phyloP scores from a whole-genome alignment of 2,113 vertebrate genomes.

The Xiphophorus hellerii region DNA sequence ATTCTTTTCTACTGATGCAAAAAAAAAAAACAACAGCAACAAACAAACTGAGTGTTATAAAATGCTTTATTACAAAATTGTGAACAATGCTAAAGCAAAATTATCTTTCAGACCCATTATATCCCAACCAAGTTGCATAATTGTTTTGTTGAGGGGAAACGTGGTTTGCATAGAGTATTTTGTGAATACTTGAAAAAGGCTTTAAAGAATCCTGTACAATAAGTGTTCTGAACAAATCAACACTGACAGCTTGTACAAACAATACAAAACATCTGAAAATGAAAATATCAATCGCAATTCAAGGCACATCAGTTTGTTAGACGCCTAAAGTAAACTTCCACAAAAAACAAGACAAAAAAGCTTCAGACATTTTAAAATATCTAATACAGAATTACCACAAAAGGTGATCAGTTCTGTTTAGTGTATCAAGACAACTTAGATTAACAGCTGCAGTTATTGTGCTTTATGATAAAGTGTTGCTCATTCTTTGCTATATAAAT shows the following conservation, averaged over 20 bases:
- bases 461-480: constrained; percentile 33
- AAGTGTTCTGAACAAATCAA: constrained; percentile 40
- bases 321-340: constrained; percentile 55
- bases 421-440: constrained; percentile 35
- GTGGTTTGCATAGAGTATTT: constrained; percentile 56
- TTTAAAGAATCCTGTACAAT: constrained; percentile 47
- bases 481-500: constrained; percentile 48
- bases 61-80: constrained; percentile 82
- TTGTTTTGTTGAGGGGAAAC: neutral
- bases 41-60: constrained; percentile 68
- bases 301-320: constrained; percentile 71
- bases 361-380: constrained; percentile 40
- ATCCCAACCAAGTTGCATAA: constrained; percentile 43
- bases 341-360: constrained; percentile 12
- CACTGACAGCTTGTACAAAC: constrained; percentile 39
- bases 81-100: constrained; percentile 57
- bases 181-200: constrained; percentile 15
- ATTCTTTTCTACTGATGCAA: neutral
- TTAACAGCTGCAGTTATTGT: constrained; percentile 35
- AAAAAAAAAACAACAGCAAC: constrained; percentile 15
- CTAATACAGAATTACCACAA: constrained; percentile 23
- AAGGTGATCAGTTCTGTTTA: constrained; percentile 35
- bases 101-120: constrained; percentile 31
- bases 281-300: constrained; percentile 51
- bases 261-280: constrained; percentile 55